phyloP scores from a whole-genome alignment of 1,140 invertebrate species.

The Trissolcus basalis region DNA sequence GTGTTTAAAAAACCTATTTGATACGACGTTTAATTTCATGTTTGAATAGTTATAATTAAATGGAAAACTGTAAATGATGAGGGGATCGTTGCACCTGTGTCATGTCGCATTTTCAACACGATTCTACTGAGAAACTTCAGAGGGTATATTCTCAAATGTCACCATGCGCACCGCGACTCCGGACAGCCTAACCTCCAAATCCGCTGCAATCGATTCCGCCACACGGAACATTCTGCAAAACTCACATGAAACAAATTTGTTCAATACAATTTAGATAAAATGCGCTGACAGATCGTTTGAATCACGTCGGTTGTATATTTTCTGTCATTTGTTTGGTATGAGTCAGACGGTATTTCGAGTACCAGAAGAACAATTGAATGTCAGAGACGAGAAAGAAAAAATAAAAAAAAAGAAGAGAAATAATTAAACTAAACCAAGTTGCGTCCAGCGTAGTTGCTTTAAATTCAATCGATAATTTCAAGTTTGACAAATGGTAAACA shows the following conservation, averaged over 20 bases:
- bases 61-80: too few species aligned
- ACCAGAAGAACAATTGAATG: neutral
- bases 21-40: too few species aligned
- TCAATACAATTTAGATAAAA: neutral
- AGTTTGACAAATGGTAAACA: too few species aligned
- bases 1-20: too few species aligned
- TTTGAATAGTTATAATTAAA: too few species aligned
- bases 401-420: too few species aligned
- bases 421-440: too few species aligned
- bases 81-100: too few species aligned
- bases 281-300: neutral
- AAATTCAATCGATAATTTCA: too few species aligned
- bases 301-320: conserved; percentile 1
- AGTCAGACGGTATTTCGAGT: conserved; percentile 1
- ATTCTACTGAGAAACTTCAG: too few species aligned
- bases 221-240: conserved; percentile 21
- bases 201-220: conserved; percentile 26
- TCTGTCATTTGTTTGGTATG: conserved; percentile 13
- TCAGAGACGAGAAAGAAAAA: neutral
- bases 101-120: too few species aligned
- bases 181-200: conserved; percentile 42
- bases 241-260: conserved; percentile 14
- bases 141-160: conserved; percentile 27
- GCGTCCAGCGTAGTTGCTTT: too few species aligned
- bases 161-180: conserved; percentile 24